phyloP scores from a whole-genome alignment of 2,113 vertebrate genomes.

The Brevimyrus niger region DNA sequence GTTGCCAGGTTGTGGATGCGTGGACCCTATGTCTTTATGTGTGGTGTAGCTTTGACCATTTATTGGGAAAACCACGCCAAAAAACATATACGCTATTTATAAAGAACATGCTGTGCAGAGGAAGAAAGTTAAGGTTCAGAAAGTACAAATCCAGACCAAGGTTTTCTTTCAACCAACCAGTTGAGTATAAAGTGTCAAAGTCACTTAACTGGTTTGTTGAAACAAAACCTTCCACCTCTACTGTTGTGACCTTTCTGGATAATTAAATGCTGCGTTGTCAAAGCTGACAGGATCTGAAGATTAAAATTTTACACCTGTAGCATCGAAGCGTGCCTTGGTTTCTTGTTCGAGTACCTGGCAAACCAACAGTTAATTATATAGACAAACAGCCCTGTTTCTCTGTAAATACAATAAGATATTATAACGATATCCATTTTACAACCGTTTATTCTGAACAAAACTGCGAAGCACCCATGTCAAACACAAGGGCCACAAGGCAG shows the following conservation, averaged over 20 bases:
- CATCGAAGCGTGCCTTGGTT: background rate
- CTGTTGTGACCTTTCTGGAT: background rate
- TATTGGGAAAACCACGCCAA: background rate
- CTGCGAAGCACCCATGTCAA: background rate
- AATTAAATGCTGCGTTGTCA: background rate
- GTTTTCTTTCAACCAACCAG: no score
- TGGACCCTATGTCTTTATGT: background rate
- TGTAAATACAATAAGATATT: background rate
- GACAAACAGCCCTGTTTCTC: background rate
- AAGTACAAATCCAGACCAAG: background rate
- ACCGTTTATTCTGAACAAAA: background rate
- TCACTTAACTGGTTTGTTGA: no score
- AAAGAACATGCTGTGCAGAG: background rate
- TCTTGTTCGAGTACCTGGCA: background rate
- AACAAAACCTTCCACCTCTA: background rate
- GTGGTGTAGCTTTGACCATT: background rate
- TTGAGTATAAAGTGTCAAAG: no score
- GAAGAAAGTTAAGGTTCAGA: background rate
- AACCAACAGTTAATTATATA: background rate
- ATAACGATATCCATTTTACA: background rate
- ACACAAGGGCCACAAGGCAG: background rate
- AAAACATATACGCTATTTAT: background rate
- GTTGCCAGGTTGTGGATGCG: background rate
- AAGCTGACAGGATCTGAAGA: background rate
- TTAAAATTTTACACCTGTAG: no score